Conservation (phyloP, 2,888 invertebrate species). For the Noctua fimbriata region DNA sequence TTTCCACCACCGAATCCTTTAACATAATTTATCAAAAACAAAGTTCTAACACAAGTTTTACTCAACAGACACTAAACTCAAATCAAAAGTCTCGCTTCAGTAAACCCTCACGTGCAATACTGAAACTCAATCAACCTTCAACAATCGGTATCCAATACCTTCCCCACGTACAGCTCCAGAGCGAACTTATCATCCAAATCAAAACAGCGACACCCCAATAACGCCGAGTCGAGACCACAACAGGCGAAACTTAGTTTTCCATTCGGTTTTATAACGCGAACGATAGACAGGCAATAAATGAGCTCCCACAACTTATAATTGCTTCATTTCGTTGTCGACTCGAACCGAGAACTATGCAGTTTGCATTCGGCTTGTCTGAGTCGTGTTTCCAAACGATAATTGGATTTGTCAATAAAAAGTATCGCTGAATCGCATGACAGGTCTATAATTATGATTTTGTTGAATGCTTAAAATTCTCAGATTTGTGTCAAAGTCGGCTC, state of each 20-base stretch:
- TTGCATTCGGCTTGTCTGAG: conserved; percentile 78
- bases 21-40: background rate
- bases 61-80: conserved; percentile 25
- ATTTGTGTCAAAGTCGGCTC: background rate
- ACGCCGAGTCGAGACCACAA: conserved; percentile 78
- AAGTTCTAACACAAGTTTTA: conserved; percentile 10
- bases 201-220: conserved; percentile 73
- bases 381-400: conserved; percentile 70
- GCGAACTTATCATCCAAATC: conserved; percentile 67
- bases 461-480: background rate
- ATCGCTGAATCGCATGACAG: conserved; percentile 43
- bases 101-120: conserved; percentile 29
- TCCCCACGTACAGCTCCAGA: conserved; percentile 46
- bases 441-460: conserved; percentile 19
- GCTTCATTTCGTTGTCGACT: conserved; percentile 86
- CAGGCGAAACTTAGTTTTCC: conserved; percentile 83
- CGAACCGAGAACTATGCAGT: conserved; percentile 74
- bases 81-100: conserved; percentile 42
- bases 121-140: conserved; percentile 52
- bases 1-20: background rate
- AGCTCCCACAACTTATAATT: conserved; percentile 89
- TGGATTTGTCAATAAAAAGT: conserved; percentile 67
- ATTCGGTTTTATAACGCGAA: conserved; percentile 86
- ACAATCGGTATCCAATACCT: conserved; percentile 67
- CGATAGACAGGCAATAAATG: conserved; percentile 89